Evolutionary conservation across 2,888 invertebrate species (phyloP), one percentile per base, ranked within the genome.

Genomic region (Gerosis bhagava): DNA sequence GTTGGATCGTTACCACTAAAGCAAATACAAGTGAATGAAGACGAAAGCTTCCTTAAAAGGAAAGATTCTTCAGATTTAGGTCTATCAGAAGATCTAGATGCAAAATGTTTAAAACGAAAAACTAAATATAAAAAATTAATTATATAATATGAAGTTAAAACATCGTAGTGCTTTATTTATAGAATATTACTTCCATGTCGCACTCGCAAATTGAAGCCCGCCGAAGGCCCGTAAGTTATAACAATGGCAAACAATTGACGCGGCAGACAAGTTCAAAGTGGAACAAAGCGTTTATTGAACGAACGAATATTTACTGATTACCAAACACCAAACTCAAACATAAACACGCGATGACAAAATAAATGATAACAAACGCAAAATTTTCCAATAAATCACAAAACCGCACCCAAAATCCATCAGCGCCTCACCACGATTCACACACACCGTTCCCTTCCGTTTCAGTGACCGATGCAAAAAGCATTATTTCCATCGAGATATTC

Each of bases 91-190:
- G 69, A 76, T 57, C 68, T 69, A 24, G 86, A 87, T 50, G 72
- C 81, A 2, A 82, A 82, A 63, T 86, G 80, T 68, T 75, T 84
- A 60, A 87, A 83, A 65, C 79, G 87, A 58, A 86, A 83, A 59
- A 70, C 73, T 6, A 88, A 87, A 69, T 71, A 76, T 65, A 88
- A 83, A 66, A 86, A 83, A 64, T 49, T 73, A 59, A 19, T n/a
- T n/a, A n/a, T n/a, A n/a, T n/a, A n/a, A n/a, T n/a, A n/a, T n/a
- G n/a, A n/a, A n/a, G n/a, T n/a, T n/a, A n/a, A n/a, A n/a, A n/a
- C n/a, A n/a, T n/a, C n/a, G n/a, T n/a, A n/a, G n/a, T n/a, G n/a
- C n/a, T n/a, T n/a, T n/a, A n/a, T n/a, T n/a, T n/a, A n/a, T n/a
- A n/a, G n/a, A n/a, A n/a, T n/a, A n/a, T n/a, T n/a, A n/a, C n/a